phyloP scores from a whole-genome alignment of 2,888 invertebrate species.

The Minunthozetes semirufus region DNA sequence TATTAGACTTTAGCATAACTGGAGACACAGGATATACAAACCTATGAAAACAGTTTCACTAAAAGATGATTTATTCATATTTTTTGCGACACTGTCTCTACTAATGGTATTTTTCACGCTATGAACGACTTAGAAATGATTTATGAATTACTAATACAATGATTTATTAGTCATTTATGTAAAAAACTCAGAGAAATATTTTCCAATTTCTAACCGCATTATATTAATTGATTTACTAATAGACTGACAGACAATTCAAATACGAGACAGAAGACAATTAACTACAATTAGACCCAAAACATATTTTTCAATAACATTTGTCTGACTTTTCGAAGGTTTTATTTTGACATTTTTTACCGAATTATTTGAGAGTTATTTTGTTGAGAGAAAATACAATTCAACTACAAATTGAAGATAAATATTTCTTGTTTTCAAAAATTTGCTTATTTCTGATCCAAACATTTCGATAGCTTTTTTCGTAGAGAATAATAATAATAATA shows the following conservation, averaged over 20 bases:
- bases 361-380: neutral
- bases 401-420: too few species aligned
- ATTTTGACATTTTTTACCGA: neutral
- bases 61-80: slow-evolving; percentile 1
- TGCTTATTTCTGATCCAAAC: too few species aligned
- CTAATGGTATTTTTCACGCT: slow-evolving; percentile 24
- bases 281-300: neutral
- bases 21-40: neutral
- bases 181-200: neutral
- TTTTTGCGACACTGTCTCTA: neutral
- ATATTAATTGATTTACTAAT: neutral
- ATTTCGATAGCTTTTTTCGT: neutral
- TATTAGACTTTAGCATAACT: neutral
- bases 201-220: neutral
- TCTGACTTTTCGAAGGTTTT: neutral
- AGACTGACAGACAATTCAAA: neutral
- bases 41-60: neutral
- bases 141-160: slow-evolving; percentile 13
- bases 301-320: neutral
- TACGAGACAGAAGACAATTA: neutral
- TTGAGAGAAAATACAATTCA: too few species aligned
- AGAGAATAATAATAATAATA: neutral
- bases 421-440: too few species aligned
- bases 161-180: slow-evolving; percentile 17
- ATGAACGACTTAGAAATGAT: neutral